Percentiles rank a stretch among this genome's conserved stretches.
phyloP scores from a whole-genome alignment of 2,113 vertebrate genomes.

The Spheniscus mendiculus region DNA sequence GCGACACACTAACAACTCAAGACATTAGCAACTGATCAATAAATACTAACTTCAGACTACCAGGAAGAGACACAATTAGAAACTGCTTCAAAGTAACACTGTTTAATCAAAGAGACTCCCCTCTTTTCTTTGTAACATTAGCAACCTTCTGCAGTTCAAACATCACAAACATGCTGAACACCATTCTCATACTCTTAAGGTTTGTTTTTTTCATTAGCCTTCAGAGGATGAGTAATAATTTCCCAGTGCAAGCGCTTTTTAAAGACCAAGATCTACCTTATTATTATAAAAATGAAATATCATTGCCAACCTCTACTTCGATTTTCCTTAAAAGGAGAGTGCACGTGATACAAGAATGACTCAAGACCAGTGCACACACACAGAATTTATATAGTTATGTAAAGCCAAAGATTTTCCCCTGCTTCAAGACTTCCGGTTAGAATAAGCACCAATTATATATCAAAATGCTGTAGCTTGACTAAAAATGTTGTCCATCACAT shows the following conservation, averaged over 20 bases:
- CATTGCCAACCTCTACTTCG: not conserved
- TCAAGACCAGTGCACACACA: not conserved
- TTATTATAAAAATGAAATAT: not conserved
- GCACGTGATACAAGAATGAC: not conserved
- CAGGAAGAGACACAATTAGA: not conserved
- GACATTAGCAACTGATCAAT: not conserved
- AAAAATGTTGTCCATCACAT: not conserved
- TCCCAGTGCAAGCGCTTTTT: not conserved
- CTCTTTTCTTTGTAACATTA: not conserved
- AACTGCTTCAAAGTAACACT: not conserved
- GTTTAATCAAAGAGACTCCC: not conserved
- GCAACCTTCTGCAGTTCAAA: not conserved
- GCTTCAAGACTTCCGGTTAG: not conserved
- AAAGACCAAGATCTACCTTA: slow-evolving; percentile 16
- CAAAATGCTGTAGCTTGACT: not conserved
- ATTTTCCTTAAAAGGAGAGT: not conserved
- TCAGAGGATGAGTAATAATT: not conserved
- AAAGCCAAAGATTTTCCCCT: not conserved
- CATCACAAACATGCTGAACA: not conserved
- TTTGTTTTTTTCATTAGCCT: not conserved
- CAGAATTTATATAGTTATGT: not conserved
- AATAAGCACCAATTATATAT: not conserved
- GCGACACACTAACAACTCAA: not conserved
- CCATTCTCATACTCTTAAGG: too few species aligned
- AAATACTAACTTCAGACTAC: not conserved